These are phyloP conservation scores for Tachycineta bicolor DNA, from an alignment of 2,113 vertebrate species.

Conservation along the genomic window DNA sequence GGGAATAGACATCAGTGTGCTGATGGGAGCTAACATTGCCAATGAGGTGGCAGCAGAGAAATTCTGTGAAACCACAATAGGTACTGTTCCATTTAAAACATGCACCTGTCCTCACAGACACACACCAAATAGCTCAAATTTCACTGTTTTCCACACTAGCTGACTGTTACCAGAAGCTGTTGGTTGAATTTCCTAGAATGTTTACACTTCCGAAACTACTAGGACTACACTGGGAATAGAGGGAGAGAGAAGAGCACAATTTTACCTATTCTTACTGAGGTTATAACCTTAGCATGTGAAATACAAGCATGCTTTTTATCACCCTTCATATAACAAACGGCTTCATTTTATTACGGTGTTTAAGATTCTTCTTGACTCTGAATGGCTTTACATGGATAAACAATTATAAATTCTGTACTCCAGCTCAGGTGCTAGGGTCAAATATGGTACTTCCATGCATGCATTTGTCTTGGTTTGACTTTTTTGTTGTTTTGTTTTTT, in stretches of 20 bases:
- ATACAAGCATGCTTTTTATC: neutral
- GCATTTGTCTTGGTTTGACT: neutral
- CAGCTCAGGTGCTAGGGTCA: neutral
- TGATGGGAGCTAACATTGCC: conserved; percentile 96
- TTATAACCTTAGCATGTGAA: neutral
- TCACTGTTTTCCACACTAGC: neutral
- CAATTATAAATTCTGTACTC: neutral
- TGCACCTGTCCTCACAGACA: neutral
- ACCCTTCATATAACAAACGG: neutral
- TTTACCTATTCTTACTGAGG: neutral
- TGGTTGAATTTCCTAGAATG: neutral
- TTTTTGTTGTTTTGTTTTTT: neutral
- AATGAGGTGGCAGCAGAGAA: conserved; percentile 91
- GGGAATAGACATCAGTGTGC: conserved; percentile 90
- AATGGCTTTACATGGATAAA: neutral
- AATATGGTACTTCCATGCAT: neutral
- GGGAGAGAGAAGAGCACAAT: neutral
- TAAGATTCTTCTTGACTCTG: neutral
- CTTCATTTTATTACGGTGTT: neutral
- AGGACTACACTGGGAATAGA: neutral
- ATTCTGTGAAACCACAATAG: conserved; percentile 94
- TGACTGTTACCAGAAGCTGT: neutral
- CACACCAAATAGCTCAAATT: neutral
- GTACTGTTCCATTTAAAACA: conserved; percentile 67
- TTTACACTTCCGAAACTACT: neutral